Base-by-base conservation (phyloP, 2,797 vertebrate genomes). In the Lepidocolaptes lacrymiger region DNA sequence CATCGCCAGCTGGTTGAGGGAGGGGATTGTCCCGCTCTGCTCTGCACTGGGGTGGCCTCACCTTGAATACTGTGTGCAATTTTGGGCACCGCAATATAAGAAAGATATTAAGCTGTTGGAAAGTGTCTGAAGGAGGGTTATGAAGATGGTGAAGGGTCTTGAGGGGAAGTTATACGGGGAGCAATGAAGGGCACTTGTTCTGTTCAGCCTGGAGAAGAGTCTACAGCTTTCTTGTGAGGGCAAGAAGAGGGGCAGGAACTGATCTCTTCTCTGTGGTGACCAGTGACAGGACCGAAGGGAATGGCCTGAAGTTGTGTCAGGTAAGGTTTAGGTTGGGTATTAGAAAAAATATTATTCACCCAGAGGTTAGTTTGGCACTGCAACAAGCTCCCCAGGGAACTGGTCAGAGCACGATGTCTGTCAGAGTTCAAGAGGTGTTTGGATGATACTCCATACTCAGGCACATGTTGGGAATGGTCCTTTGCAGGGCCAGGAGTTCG, bases 1-100 rank as follows among this genome's bases (percentile, higher is more conserved):
- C 27, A 30, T 41, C 13, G 2, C 13, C 59, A 62, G 9, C 28
- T 1, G 2, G 19, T 4, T 2, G 6, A 62, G 27, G 28, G 37
- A 62, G 39, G 20, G 19, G 28, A 62, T 62, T 41, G 39, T 41
- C 39, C 59, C 2, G 0, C 28, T 62, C 59, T 41, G 37, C 20
- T 62, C 59, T 41, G 27, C 37, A 14, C 27, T 41, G 13, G 59
- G 13, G 37, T 2, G 2, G 7, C 27, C 27, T 62, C 37, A 30
- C 13, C 37, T 21, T 30, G 27, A 22, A 15, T 62, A 22, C 5
- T 62, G 59, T 30, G 59, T 24, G 59, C 59, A 41, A 27, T 30
- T 62, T 62, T 62, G 19, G 27, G 19, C 27, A 41, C 37, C 2
- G 7, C 9, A 62, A 22, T 41, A 43, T 22, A 62, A 16, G 28